These are phyloP conservation scores for Poicephalus gulielmi DNA, from an alignment of 2,113 vertebrate genomes.

Conservation along the genomic window DNA sequence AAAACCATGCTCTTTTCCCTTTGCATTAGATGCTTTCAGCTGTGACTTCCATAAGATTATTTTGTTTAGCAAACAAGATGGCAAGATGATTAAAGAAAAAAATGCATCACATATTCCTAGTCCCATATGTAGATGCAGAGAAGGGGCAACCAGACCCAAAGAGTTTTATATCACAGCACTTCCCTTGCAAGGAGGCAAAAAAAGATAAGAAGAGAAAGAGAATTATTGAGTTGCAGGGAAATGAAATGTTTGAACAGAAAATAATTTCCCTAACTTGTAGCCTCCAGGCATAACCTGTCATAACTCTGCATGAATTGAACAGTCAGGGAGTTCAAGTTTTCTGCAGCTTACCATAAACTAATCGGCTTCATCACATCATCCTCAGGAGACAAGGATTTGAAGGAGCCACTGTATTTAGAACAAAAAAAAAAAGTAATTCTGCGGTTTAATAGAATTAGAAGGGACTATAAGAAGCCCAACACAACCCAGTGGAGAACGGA, in stretches of 20 bases:
- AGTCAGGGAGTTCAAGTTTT: slow-evolving; percentile 67
- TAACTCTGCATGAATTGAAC: slow-evolving; percentile 62
- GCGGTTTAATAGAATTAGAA: slow-evolving; percentile 25
- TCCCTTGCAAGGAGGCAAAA: background rate
- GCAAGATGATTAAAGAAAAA: slow-evolving; percentile 41
- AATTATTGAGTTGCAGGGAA: slow-evolving; percentile 60
- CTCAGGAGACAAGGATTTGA: slow-evolving; percentile 46
- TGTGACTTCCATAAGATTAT: slow-evolving; percentile 28
- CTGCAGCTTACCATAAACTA: slow-evolving; percentile 65
- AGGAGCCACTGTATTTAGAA: slow-evolving; percentile 37
- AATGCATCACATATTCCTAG: background rate
- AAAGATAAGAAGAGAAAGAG: background rate
- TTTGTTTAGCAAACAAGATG: slow-evolving; percentile 53
- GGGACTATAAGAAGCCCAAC: background rate
- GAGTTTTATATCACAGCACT: background rate
- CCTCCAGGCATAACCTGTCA: slow-evolving; percentile 69
- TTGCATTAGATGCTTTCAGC: background rate
- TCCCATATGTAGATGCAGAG: background rate
- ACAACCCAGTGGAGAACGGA: background rate
- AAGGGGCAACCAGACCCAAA: background rate
- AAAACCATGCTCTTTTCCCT: background rate
- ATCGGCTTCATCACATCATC: slow-evolving; percentile 54
- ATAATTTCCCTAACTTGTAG: slow-evolving; percentile 71
- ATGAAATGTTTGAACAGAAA: slow-evolving; percentile 76
- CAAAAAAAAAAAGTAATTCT: slow-evolving; percentile 6